A percentile compares a stretch with the other conserved stretches of the same genome.
These are phyloP conservation scores for Lycocerus yunnanus DNA, from an alignment of 2,888 invertebrate genomes.

Conservation along the genomic window DNA sequence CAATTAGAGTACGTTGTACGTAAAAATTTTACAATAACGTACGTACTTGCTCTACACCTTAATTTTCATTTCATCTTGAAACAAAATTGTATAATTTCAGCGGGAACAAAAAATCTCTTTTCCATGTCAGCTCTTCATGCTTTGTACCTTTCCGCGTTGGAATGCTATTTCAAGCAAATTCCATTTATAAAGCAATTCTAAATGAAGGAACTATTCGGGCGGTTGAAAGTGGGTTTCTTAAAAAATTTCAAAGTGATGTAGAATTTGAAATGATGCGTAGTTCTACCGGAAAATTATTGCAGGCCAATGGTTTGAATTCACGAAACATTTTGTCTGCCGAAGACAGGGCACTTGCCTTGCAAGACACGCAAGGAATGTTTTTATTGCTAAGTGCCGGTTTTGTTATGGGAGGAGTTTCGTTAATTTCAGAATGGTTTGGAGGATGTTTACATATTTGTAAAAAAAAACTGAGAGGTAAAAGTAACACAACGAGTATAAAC, in stretches of 20 bases:
- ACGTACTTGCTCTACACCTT: not conserved
- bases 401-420: conserved; percentile 63
- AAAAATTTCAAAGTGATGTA: conserved; percentile 71
- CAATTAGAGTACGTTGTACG: conserved; percentile 74
- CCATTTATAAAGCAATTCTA: conserved; percentile 66
- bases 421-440: conserved; percentile 73
- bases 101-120: conserved; percentile 63
- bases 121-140: conserved; percentile 77
- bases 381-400: conserved; percentile 73
- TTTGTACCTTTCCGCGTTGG: conserved; percentile 74
- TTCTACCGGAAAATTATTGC: conserved; percentile 60
- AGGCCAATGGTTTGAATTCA: conserved; percentile 57
- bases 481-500: conserved; percentile 35
- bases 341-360: conserved; percentile 75
- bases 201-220: conserved; percentile 65
- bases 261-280: conserved; percentile 74
- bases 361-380: conserved; percentile 85
- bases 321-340: conserved; percentile 60
- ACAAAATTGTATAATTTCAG: not conserved
- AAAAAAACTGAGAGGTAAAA: conserved; percentile 36
- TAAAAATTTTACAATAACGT: conserved; percentile 67
- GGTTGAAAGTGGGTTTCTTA: conserved; percentile 69
- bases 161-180: conserved; percentile 66
- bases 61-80: not conserved
- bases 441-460: conserved; percentile 67